Conservation (phyloP, 2,797 vertebrate genomes). For the Pangasius sanitwongsei region DNA sequence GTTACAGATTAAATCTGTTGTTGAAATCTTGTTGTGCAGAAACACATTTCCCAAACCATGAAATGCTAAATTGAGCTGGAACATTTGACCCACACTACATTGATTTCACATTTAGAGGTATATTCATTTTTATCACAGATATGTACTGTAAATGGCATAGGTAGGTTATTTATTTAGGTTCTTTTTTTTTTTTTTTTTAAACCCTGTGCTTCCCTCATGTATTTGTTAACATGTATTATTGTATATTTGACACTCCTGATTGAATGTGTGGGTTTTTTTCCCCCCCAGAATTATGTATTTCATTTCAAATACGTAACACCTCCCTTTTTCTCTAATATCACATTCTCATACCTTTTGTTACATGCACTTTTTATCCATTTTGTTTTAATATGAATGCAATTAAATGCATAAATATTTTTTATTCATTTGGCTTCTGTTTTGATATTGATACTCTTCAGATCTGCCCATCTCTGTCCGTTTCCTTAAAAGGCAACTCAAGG, state of each 20-base stretch:
- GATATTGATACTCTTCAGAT: not conserved
- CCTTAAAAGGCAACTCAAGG: not conserved
- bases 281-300: not conserved
- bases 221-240: not conserved
- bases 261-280: not conserved
- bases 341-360: conserved; percentile 35
- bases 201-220: not conserved
- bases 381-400: conserved; percentile 50
- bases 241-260: conserved; percentile 30
- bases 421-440: not conserved
- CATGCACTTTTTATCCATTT: conserved; percentile 44
- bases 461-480: not conserved
- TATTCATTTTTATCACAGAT: not conserved
- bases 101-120: not conserved
- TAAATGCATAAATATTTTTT: conserved; percentile 50
- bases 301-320: not conserved
- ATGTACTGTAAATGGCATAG: conserved; percentile 9
- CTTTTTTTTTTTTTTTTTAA: conserved; percentile 2
- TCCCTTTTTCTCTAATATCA: not conserved
- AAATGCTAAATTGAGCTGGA: conserved; percentile 5
- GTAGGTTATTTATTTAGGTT: not conserved
- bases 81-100: not conserved
- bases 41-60: not conserved
- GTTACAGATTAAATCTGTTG: not conserved
- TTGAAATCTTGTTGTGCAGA: conserved; percentile 7